phyloP scores from a whole-genome alignment of 2,888 invertebrate genomes.

The Tribolium freemani region DNA sequence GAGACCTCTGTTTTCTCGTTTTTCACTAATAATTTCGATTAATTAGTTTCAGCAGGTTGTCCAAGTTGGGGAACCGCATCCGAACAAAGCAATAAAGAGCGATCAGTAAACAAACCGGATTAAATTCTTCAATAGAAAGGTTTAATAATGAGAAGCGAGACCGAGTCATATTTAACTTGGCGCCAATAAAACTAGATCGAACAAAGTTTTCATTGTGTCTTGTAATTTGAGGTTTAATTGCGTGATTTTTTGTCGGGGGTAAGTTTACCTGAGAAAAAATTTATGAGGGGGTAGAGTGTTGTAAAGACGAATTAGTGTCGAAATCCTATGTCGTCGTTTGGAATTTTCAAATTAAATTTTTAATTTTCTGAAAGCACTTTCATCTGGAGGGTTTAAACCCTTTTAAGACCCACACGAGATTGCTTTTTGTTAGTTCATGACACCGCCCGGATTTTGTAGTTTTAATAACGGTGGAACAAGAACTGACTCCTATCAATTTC shows the following conservation, averaged over 20 bases:
- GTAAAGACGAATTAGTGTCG: constrained; percentile 10
- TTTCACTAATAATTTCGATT: constrained; percentile 25
- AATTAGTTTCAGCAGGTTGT: constrained; percentile 19
- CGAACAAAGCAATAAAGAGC: constrained; percentile 16
- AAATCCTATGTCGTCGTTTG: constrained; percentile 7
- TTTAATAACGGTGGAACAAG: constrained; percentile 4
- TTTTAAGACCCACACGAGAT: constrained; percentile 25
- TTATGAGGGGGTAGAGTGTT: background rate
- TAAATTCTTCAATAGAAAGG: constrained; percentile 13
- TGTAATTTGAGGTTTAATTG: background rate
- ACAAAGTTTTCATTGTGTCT: background rate
- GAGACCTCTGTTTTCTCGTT: constrained; percentile 11
- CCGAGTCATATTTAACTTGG: background rate
- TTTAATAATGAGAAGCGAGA: constrained; percentile 10
- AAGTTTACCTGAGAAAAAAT: background rate
- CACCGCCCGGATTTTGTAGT: constrained; percentile 18
- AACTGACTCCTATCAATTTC: background rate
- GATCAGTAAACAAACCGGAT: constrained; percentile 7
- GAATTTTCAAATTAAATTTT: constrained; percentile 20
- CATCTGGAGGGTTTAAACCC: constrained; percentile 22
- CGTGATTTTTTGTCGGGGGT: background rate
- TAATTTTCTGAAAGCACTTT: constrained; percentile 24
- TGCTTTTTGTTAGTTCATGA: constrained; percentile 20
- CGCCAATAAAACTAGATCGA: background rate
- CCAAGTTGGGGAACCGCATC: background rate